phyloP scores from a whole-genome alignment of 2,888 invertebrate genomes.

The Pyralis farinalis region DNA sequence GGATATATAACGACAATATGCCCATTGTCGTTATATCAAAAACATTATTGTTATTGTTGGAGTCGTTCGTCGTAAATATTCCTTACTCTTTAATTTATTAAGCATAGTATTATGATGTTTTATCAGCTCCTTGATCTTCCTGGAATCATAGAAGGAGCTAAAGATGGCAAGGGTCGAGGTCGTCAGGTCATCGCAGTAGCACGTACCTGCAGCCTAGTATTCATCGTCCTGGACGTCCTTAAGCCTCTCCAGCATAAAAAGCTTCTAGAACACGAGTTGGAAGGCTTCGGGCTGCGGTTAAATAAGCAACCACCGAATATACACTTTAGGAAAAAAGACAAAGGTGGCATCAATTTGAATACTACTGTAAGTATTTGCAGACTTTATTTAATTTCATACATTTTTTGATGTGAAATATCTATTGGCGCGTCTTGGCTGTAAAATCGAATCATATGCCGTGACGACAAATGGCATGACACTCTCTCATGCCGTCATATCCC shows the following conservation, averaged over 20 bases:
- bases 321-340: conserved; percentile 97
- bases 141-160: conserved; percentile 99
- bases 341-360: conserved; percentile 98
- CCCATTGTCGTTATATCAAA: no score
- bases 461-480: no score
- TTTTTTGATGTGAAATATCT: no score
- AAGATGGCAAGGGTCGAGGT: conserved; percentile 99
- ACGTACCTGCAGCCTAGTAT: conserved; percentile 97
- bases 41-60: no score
- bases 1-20: no score
- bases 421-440: no score
- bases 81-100: no score
- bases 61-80: no score
- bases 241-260: conserved; percentile 98
- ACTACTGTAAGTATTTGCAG: conserved; percentile 86
- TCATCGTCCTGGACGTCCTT: conserved; percentile 97
- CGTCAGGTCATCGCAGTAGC: conserved; percentile 99
- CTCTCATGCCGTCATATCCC: no score
- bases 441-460: no score
- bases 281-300: conserved; percentile 97
- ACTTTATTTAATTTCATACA: no score
- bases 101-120: conserved; percentile 1
- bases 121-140: conserved; percentile 96
- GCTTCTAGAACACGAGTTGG: conserved; percentile 97
- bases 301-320: conserved; percentile 99